Conservation (phyloP, 2,888 invertebrate species). For the Monoplex corrugatus region DNA sequence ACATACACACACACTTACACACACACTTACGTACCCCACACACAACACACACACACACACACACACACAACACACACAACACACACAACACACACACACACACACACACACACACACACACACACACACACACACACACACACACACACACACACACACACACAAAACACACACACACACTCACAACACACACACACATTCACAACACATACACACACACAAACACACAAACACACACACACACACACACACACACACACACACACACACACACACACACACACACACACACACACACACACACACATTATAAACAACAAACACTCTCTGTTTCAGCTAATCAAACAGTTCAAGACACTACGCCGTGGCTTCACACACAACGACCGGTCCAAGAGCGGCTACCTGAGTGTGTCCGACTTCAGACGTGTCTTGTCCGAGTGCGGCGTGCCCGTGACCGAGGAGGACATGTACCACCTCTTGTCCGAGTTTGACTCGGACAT, state of each 20-base stretch:
- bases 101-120: too few relatives aligned
- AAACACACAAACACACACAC: too few relatives aligned
- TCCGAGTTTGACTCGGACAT: conserved; percentile 72
- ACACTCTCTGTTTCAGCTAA: conserved; percentile 62
- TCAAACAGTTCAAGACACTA: conserved; percentile 68
- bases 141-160: neutral
- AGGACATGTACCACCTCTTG: conserved; percentile 74
- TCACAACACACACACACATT: neutral
- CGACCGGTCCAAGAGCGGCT: conserved; percentile 60
- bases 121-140: neutral
- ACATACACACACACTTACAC: neutral
- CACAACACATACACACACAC: too few relatives aligned
- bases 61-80: neutral
- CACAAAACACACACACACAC: neutral
- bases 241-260: neutral
- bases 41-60: neutral
- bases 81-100: too few relatives aligned
- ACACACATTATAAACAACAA: neutral
- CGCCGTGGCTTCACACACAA: conserved; percentile 70
- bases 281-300: neutral
- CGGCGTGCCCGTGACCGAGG: conserved; percentile 63
- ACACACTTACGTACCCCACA: neutral
- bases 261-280: neutral
- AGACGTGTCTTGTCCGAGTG: conserved; percentile 63
- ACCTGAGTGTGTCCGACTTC: conserved; percentile 67